phyloP scores from a whole-genome alignment of 2,888 invertebrate genomes.

The Meteorus cinctellus region DNA sequence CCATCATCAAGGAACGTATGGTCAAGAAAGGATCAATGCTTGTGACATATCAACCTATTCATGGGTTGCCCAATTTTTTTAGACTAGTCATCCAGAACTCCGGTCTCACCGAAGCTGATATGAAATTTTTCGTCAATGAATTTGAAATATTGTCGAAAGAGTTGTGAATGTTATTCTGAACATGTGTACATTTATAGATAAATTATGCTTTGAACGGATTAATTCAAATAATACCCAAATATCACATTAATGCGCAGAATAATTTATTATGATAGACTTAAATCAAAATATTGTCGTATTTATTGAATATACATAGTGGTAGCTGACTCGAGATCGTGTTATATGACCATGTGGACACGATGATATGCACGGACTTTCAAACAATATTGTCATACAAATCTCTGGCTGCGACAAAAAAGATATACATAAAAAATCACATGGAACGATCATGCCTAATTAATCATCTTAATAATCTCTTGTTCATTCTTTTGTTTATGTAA shows the following conservation, averaged over 20 bases:
- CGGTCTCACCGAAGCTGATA: constrained; percentile 86
- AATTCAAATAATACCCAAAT: background rate
- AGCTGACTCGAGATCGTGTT: background rate
- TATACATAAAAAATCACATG: too few species aligned
- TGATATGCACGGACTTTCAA: too few species aligned
- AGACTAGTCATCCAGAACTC: constrained; percentile 95
- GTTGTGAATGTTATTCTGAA: constrained; percentile 69
- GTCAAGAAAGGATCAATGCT: constrained; percentile 96
- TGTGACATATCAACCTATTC: constrained; percentile 95
- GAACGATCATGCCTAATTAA: too few species aligned
- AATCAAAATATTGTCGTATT: constrained; percentile 1
- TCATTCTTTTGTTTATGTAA: too few species aligned
- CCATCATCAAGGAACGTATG: constrained; percentile 95
- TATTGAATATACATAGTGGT: background rate
- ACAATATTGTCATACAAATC: too few species aligned
- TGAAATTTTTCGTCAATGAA: constrained; percentile 90
- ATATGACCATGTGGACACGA: too few species aligned
- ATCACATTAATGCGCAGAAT: background rate
- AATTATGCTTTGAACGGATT: background rate
- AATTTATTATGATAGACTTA: background rate
- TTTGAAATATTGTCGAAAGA: constrained; percentile 89
- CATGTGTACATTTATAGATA: constrained; percentile 25
- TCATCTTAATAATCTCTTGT: too few species aligned
- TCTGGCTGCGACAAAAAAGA: too few species aligned
- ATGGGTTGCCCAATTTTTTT: constrained; percentile 93